These are phyloP conservation scores for Batillaria attramentaria DNA, from an alignment of 1,140 invertebrate genomes.

Conservation along the genomic window DNA sequence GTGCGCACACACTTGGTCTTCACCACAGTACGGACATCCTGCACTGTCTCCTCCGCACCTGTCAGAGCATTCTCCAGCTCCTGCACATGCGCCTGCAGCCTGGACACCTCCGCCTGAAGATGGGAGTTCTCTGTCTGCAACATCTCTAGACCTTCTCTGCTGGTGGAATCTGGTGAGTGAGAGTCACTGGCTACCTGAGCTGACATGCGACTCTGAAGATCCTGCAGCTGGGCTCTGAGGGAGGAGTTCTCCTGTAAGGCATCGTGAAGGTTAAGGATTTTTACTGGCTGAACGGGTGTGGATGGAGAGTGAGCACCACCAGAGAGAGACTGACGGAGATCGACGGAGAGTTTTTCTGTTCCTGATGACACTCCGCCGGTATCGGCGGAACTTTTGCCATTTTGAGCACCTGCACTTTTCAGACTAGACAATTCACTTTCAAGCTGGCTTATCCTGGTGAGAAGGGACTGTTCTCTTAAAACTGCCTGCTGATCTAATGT, in stretches of 20 bases:
- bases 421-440: background rate
- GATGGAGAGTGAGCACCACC: background rate
- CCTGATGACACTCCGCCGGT: no score
- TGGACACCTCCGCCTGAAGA: slow-evolving; percentile 27
- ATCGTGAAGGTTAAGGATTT: slow-evolving; percentile 12
- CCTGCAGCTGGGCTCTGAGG: slow-evolving; percentile 14
- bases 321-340: no score
- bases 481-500: no score
- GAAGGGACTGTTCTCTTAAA: background rate
- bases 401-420: no score
- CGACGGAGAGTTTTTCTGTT: no score
- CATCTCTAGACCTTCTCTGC: background rate
- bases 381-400: no score
- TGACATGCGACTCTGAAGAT: slow-evolving; percentile 4
- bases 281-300: background rate
- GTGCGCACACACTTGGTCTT: slow-evolving; percentile 25
- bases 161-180: background rate
- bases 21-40: slow-evolving; percentile 41
- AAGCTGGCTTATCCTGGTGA: background rate
- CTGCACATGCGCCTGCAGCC: slow-evolving; percentile 34
- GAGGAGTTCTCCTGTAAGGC: slow-evolving; percentile 13
- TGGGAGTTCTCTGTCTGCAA: no score
- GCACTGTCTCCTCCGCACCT: slow-evolving; percentile 37
- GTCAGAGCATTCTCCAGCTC: slow-evolving; percentile 47
- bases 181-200: background rate